Conservation (phyloP, 2,888 invertebrate species). For the Ligdia adustata region DNA sequence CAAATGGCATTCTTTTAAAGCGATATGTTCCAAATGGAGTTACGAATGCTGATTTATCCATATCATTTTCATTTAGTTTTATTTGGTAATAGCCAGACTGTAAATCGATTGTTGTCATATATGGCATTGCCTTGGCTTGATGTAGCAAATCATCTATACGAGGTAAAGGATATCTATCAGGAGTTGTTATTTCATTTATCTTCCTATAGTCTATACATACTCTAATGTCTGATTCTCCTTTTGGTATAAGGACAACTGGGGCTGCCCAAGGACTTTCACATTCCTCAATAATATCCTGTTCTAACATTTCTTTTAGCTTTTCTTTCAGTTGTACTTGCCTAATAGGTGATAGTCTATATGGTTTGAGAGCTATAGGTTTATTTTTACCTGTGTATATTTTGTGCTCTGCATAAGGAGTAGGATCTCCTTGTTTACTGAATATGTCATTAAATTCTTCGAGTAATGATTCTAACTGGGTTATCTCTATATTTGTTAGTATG, state of each 20-base stretch:
- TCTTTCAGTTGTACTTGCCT: background rate
- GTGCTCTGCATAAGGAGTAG: constrained; percentile 1
- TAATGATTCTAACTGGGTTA: background rate
- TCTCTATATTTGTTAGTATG: too few species aligned
- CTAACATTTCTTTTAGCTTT: background rate
- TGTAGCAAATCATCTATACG: constrained; percentile 51
- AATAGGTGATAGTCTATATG: background rate
- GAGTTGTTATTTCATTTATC: constrained; percentile 35
- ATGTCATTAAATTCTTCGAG: background rate
- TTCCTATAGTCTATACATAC: constrained; percentile 51
- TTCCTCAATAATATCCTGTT: background rate
- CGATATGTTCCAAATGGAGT: constrained; percentile 45
- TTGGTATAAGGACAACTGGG: constrained; percentile 41
- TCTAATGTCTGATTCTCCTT: constrained; percentile 42
- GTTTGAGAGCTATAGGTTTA: background rate
- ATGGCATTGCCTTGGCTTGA: constrained; percentile 36
- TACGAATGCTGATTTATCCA: constrained; percentile 47
- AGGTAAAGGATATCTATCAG: constrained; percentile 54
- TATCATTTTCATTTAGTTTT: constrained; percentile 39
- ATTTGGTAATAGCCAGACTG: constrained; percentile 45
- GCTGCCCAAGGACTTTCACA: background rate
- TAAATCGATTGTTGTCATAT: constrained; percentile 41
- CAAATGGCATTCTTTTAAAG: constrained; percentile 44
- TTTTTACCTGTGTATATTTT: background rate
- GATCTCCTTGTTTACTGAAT: too few species aligned